Conservation (phyloP, 2,888 invertebrate species). For the Zaprionus lineosus region DNA sequence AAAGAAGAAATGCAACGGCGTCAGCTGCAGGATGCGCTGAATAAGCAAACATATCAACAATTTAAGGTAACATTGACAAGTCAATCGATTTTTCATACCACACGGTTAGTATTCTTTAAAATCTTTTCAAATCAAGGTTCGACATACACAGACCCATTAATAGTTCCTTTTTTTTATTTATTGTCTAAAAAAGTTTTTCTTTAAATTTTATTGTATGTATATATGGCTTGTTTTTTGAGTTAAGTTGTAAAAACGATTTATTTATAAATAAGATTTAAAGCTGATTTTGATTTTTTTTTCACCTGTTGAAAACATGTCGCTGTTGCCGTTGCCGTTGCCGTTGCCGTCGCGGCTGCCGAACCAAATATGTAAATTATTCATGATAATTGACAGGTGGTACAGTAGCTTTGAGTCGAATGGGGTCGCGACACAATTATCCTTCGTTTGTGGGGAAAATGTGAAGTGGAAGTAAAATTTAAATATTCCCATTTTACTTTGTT, state of each 20-base stretch:
- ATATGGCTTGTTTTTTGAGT: too few species aligned
- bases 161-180: too few species aligned
- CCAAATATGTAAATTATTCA: background rate
- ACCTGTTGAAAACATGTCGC: background rate
- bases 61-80: constrained; percentile 85
- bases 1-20: constrained; percentile 83
- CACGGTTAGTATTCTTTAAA: constrained; percentile 10
- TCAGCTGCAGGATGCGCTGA: constrained; percentile 97
- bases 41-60: constrained; percentile 95
- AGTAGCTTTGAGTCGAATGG: constrained; percentile 22
- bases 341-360: too few species aligned
- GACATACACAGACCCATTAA: background rate
- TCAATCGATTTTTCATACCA: constrained; percentile 26
- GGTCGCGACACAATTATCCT: constrained; percentile 61
- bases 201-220: too few species aligned
- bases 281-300: too few species aligned
- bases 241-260: too few species aligned
- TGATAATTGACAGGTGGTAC: constrained; percentile 3
- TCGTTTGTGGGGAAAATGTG: background rate
- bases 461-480: constrained; percentile 3
- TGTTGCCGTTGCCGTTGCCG: background rate
- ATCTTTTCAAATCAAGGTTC: background rate
- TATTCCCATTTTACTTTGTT: background rate
- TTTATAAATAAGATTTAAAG: too few species aligned
- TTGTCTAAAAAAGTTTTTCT: too few species aligned